Conservation (phyloP, 2,797 vertebrate genomes). For the Cyclura pinguis region DNA sequence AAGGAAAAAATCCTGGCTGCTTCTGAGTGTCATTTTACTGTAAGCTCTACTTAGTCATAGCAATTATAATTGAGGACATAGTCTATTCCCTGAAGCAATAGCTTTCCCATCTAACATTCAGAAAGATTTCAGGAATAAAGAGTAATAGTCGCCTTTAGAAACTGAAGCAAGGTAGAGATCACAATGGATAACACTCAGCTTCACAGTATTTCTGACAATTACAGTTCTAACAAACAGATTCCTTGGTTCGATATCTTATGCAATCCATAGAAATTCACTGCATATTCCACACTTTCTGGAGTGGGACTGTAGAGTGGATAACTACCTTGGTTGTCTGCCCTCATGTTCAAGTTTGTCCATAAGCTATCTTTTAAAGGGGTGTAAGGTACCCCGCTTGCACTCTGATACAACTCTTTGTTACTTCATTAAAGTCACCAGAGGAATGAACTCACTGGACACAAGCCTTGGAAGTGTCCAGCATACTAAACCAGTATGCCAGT, state of each 20-base stretch:
- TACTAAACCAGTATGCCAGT: background rate
- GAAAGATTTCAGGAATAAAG: constrained; percentile 25
- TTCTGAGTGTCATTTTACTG: constrained; percentile 31
- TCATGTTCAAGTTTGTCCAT: background rate
- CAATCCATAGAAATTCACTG: background rate
- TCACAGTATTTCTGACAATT: background rate
- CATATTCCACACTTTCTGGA: background rate
- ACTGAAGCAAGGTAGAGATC: background rate
- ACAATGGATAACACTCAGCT: background rate
- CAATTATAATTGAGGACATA: constrained; percentile 10
- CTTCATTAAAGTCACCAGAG: no score
- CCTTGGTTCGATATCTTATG: background rate
- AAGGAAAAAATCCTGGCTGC: background rate
- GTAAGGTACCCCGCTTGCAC: background rate
- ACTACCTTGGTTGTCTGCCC: background rate
- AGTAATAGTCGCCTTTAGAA: background rate
- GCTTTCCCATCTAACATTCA: constrained; percentile 7
- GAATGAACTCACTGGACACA: background rate
- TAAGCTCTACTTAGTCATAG: constrained; percentile 1
- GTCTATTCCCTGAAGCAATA: background rate
- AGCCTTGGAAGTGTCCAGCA: background rate
- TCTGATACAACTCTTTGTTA: background rate
- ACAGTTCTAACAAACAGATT: background rate
- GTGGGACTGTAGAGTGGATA: background rate
- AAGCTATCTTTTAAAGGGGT: background rate